A percentile compares a stretch with the other conserved stretches of the same genome.
Evolutionary conservation across 2,113 vertebrate genomes (phyloP).

Genomic region (Strigops habroptila): DNA sequence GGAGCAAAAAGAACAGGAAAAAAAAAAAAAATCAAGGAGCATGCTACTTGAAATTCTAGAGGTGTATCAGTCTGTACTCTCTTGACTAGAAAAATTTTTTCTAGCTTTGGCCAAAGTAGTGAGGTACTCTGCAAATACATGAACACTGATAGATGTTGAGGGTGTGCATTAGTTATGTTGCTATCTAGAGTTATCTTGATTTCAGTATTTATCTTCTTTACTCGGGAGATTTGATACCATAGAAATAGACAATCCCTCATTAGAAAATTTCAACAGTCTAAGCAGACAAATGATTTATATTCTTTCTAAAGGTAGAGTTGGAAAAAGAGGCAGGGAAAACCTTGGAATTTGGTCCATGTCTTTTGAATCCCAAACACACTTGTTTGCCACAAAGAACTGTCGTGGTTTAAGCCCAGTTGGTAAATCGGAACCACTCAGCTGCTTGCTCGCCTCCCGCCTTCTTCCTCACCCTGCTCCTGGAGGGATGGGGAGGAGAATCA

Average conservation of each 20-base stretch:
- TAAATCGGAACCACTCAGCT: no score
- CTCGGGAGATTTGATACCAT: background rate
- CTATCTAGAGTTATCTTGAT: background rate
- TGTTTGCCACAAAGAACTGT: no score
- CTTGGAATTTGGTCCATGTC: background rate
- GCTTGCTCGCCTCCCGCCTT: no score
- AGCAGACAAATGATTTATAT: background rate
- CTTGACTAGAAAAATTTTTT: background rate
- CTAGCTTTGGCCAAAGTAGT: background rate
- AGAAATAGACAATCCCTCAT: background rate
- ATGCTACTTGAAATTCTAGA: background rate
- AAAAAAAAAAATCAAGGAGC: background rate
- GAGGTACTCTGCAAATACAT: background rate
- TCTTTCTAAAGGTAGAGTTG: background rate
- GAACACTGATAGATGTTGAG: background rate
- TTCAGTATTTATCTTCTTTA: background rate
- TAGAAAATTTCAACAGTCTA: background rate
- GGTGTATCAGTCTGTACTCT: background rate
- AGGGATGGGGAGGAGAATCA: no score
- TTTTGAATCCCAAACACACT: background rate
- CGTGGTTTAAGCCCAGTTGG: no score
- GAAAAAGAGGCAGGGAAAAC: background rate
- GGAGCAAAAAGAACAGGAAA: background rate
- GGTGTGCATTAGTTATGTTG: background rate
- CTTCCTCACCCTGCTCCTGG: no score